Evolutionary conservation across 2,113 vertebrate genomes (phyloP), one percentile per base, ranked within the genome.

Genomic region (Falco punctatus): DNA sequence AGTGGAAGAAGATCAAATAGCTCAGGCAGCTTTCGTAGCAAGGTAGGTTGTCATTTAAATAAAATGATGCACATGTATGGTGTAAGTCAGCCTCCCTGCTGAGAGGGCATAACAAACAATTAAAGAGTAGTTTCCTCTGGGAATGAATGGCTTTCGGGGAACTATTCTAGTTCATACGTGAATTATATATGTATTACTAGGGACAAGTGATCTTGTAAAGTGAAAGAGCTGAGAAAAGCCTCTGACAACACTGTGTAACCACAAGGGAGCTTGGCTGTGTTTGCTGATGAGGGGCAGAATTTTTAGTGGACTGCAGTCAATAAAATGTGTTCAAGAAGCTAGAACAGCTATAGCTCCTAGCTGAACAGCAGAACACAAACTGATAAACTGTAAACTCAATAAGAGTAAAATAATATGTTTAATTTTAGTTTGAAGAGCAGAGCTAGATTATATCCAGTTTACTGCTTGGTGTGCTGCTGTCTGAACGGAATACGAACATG

Each of bases 21-120:
- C 44, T 95, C 48, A 84, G 69, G 79, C 74, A 88, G 71, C 72
- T 91, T 97, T 86, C 5, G 3, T 88, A 75, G 62, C 54, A 93
- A 96, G 82, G 77, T 88, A 96, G 88, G 75, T 86, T 78, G 48
- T 91, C 20, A 94, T 96, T 96, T 95, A 91, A 96, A 88, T 92
- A 90, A 90, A 94, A n/a, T n/a, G 73, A 83, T 92, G 59, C 35
- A 32, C 81, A 27, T 81, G 16, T 85, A 81, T 59, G 62, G 46
- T 90, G 44, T 88, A 83, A 75, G 52, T 48, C 52, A 74, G 48
- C 30, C 59, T 96, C 52, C 92, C 81, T 61, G 44, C 40, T 75
- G 78, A 92, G 69, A 93, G 74, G 75, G 67, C 84, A 81, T 72
- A 87, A 80, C 42, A 95, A 96, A 96, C 83, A 96, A 87, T 84